Conservation (phyloP, 1,140 invertebrate genomes). For the Microplitis mediator region DNA sequence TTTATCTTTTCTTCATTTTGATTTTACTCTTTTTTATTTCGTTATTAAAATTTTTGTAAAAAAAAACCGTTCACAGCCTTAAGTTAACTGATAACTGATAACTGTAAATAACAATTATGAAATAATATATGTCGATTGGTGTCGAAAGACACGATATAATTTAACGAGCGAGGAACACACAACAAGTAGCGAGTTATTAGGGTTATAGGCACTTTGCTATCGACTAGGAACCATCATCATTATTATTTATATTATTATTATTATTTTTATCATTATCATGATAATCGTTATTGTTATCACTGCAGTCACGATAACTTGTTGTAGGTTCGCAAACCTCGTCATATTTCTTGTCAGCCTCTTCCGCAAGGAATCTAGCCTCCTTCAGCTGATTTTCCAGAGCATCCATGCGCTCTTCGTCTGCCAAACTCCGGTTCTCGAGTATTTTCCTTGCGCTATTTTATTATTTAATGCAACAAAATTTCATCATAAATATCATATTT, state of each 20-base stretch:
- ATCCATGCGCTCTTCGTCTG: conserved; percentile 99
- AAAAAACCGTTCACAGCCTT: no score
- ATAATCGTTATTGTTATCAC: conserved; percentile 33
- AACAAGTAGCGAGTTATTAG: conserved; percentile 39
- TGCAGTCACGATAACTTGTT: conserved; percentile 53
- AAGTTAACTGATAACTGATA: no score
- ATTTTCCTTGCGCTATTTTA: conserved; percentile 94
- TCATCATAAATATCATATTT: conserved; percentile 21
- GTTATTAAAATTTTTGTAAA: no score
- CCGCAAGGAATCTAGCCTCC: conserved; percentile 98
- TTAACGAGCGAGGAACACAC: conserved; percentile 42
- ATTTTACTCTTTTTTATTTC: no score
- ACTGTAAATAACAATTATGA: not conserved
- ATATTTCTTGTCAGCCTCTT: conserved; percentile 99
- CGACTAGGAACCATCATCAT: conserved; percentile 58
- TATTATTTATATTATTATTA: not conserved
- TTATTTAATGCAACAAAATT: conserved; percentile 39
- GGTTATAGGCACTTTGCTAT: conserved; percentile 57
- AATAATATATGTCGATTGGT: not conserved
- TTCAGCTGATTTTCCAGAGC: conserved; percentile 98
- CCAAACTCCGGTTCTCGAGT: conserved; percentile 98
- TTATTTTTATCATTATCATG: not conserved
- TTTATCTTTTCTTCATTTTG: no score
- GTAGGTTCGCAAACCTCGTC: conserved; percentile 88
- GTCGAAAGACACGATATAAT: conserved; percentile 26